phyloP scores from a whole-genome alignment of 1,140 invertebrate genomes.

The Drosophila mojavensis region DNA sequence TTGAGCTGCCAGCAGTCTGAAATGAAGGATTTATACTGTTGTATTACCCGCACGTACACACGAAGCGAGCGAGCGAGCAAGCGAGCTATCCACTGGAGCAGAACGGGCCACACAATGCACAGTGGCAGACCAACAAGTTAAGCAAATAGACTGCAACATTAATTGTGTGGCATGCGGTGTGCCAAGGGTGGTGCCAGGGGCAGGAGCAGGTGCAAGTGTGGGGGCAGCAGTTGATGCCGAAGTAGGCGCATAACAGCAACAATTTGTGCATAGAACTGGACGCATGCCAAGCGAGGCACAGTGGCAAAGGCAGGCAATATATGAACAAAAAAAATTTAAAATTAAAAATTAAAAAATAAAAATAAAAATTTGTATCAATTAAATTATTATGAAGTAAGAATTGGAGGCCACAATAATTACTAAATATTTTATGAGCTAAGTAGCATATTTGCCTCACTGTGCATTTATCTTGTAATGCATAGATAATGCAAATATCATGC shows the following conservation, averaged over 20 bases:
- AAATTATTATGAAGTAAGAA: too few species aligned
- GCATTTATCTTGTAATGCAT: too few species aligned
- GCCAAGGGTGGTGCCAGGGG: conserved; percentile 2
- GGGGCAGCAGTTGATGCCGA: not conserved
- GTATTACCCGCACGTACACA: conserved; percentile 72
- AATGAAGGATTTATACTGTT: conserved; percentile 77
- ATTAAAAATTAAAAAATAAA: too few species aligned
- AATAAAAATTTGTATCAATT: too few species aligned
- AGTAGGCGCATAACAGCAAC: not conserved
- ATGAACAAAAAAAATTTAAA: not conserved
- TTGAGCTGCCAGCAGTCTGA: conserved; percentile 28
- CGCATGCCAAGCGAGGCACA: conserved; percentile 5
- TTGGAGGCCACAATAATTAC: too few species aligned
- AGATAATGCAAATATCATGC: too few species aligned
- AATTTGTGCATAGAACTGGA: conserved; percentile 17
- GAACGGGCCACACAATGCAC: conserved; percentile 45
- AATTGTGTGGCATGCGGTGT: conserved; percentile 73
- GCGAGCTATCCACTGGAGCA: conserved; percentile 57
- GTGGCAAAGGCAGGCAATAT: not conserved
- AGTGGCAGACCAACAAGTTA: conserved; percentile 69
- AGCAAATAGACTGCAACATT: conserved; percentile 81
- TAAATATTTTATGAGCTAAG: too few species aligned
- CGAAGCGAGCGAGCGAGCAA: not conserved
- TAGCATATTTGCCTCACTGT: too few species aligned
- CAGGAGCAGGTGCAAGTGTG: not conserved